These are phyloP conservation scores for Limnephilus auricula DNA, from an alignment of 2,888 invertebrate species.

Conservation along the genomic window DNA sequence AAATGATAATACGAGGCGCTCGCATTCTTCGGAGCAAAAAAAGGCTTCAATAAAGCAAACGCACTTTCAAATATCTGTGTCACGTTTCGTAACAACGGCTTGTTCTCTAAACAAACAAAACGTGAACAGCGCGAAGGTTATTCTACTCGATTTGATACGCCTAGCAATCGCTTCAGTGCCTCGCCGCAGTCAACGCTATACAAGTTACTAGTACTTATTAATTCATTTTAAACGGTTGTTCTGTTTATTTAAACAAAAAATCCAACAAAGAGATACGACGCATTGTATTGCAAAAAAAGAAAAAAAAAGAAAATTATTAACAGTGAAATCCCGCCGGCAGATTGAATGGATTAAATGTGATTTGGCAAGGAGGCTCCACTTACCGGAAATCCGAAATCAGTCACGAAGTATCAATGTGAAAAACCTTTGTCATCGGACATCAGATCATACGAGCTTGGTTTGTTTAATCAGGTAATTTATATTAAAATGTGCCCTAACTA, in stretches of 20 bases:
- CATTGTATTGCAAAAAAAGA: background rate
- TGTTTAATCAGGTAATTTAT: background rate
- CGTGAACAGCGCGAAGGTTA: background rate
- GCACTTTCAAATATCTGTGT: constrained; percentile 2
- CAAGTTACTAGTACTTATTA: background rate
- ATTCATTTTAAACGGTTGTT: constrained; percentile 2
- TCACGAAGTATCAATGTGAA: background rate
- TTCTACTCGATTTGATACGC: background rate
- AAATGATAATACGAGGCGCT: background rate
- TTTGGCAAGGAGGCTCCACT: background rate
- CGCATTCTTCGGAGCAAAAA: background rate
- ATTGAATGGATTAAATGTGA: background rate
- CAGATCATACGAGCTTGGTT: background rate
- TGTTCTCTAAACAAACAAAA: background rate
- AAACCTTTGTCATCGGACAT: background rate
- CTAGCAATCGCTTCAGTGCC: background rate
- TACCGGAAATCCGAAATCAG: background rate
- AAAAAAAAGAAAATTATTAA: background rate
- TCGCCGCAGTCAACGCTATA: background rate
- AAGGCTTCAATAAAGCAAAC: background rate
- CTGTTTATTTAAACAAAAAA: background rate
- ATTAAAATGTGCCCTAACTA: background rate
- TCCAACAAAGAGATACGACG: background rate
- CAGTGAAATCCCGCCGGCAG: background rate
- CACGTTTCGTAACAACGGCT: background rate